Evolutionary conservation across 2,113 vertebrate species (phyloP).

Genomic region (Anhinga rufa): DNA sequence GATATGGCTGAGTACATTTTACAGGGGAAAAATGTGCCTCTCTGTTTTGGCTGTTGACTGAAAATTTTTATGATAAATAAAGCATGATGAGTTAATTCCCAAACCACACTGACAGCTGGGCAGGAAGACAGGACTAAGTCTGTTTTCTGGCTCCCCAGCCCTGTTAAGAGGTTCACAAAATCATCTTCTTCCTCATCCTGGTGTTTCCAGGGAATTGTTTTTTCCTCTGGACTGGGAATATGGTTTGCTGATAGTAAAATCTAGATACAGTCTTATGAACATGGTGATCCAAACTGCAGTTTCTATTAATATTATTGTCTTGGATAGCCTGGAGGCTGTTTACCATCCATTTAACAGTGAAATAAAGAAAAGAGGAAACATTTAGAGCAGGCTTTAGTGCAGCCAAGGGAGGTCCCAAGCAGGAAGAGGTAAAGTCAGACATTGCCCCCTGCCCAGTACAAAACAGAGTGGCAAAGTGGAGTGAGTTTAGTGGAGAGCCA

Average conservation of each 20-base stretch:
- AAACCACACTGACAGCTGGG: slow-evolving; percentile 8
- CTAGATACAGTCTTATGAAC: not conserved
- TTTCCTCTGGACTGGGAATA: not conserved
- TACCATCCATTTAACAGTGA: not conserved
- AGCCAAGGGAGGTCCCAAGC: not conserved
- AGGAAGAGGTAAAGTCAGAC: not conserved
- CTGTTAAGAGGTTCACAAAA: not conserved
- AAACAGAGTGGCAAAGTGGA: not conserved
- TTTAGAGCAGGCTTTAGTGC: not conserved
- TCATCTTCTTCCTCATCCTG: not conserved
- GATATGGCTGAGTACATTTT: not conserved
- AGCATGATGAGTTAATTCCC: slow-evolving; percentile 25
- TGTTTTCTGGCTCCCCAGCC: not conserved
- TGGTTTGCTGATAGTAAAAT: not conserved
- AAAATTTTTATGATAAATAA: slow-evolving; percentile 38
- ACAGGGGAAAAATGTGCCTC: not conserved
- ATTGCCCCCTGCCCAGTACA: not conserved
- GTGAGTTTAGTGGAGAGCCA: not conserved
- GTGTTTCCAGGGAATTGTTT: not conserved
- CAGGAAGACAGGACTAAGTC: not conserved
- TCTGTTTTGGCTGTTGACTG: slow-evolving; percentile 21
- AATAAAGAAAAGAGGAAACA: not conserved
- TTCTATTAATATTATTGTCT: not conserved
- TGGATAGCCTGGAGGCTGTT: not conserved
- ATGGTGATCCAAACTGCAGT: not conserved